Evolutionary conservation across 2,888 invertebrate genomes (phyloP).

Genomic region (Heterodera filipjevi): DNA sequence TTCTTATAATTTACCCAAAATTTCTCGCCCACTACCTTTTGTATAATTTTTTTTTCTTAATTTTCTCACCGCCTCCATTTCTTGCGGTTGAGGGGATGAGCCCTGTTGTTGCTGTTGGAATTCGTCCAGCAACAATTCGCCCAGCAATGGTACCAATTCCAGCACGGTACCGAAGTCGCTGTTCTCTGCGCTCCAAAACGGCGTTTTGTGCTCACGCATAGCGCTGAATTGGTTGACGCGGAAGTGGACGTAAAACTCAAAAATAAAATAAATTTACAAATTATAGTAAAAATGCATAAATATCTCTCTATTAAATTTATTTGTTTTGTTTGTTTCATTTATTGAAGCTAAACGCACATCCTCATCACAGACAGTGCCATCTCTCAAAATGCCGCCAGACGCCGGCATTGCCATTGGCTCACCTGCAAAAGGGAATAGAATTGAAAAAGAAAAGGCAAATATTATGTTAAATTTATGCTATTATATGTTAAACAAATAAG

Average conservation of each 20-base stretch:
- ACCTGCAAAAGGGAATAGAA: no score
- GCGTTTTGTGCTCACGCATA: conserved; percentile 16
- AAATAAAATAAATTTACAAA: not conserved
- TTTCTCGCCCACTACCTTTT: no score
- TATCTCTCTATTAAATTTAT: no score
- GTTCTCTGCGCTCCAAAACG: conserved; percentile 18
- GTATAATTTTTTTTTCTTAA: not conserved
- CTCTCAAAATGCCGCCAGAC: not conserved
- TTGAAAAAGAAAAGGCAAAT: no score
- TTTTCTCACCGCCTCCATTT: not conserved
- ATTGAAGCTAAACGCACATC: conserved; percentile 11
- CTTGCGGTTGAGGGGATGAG: not conserved
- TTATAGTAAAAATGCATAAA: not conserved
- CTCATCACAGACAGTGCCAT: not conserved
- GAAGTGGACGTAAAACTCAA: conserved; percentile 21
- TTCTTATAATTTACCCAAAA: not conserved
- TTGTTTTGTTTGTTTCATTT: not conserved
- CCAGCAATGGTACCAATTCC: conserved; percentile 34
- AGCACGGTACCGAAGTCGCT: conserved; percentile 32
- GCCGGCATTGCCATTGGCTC: conserved; percentile 13
- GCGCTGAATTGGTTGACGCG: conserved; percentile 1
- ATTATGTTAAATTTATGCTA: not conserved
- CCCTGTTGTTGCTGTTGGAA: conserved; percentile 21
- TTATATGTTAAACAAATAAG: not conserved
- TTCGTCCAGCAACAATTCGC: conserved; percentile 36